Percentiles rank a stretch among this genome's conserved stretches.
Conservation (phyloP, 2,797 vertebrate genomes). For the Halcyon leucocephala region DNA sequence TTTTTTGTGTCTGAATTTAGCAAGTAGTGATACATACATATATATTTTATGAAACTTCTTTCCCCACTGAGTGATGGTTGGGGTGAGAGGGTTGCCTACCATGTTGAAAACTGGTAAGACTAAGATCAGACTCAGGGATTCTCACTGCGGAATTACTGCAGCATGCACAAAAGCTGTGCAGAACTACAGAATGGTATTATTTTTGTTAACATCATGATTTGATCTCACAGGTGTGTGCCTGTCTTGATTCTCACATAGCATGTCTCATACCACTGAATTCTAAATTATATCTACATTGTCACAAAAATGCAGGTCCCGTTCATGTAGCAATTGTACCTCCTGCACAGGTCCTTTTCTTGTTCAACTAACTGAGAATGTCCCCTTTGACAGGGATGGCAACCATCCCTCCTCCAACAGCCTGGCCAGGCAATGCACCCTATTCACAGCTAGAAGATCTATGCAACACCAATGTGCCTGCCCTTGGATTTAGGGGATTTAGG, state of each 20-base stretch:
- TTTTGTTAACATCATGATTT: background rate
- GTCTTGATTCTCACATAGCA: background rate
- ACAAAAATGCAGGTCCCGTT: fast-evolving
- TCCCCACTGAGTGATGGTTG: background rate
- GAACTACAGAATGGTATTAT: background rate
- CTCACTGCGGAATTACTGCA: background rate
- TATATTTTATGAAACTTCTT: background rate
- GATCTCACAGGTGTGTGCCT: fast-evolving
- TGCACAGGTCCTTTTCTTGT: background rate
- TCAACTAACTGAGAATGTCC: background rate
- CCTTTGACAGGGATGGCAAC: fast-evolving
- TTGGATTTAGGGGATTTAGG: background rate
- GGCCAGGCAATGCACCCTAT: fast-evolving
- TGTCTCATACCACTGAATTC: background rate
- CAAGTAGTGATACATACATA: background rate
- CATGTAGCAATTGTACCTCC: background rate
- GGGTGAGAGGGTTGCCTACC: fast-evolving
- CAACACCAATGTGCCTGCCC: fast-evolving
- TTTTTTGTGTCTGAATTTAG: background rate
- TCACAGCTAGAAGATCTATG: fast-evolving
- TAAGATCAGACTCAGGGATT: background rate
- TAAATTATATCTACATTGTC: background rate
- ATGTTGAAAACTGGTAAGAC: background rate
- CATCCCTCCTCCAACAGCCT: background rate
- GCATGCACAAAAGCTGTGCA: background rate